phyloP scores from a whole-genome alignment of 2,888 invertebrate species.

The Trissolcus brochymenae region DNA sequence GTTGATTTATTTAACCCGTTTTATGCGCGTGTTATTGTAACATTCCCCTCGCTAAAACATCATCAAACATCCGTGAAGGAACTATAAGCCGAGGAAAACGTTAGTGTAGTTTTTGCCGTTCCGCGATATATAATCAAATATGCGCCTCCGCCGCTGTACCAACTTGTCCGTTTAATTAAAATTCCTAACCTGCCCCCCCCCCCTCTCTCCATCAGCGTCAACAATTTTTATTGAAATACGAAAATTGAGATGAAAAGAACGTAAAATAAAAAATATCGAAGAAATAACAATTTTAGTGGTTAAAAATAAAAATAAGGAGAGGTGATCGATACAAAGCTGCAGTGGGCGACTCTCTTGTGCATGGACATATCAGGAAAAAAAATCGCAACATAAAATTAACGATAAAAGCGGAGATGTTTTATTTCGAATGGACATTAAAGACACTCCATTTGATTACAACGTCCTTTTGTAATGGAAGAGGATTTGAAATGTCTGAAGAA shows the following conservation, averaged over 20 bases:
- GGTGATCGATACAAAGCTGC: no score
- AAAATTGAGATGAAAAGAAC: not conserved
- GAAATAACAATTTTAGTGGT: not conserved
- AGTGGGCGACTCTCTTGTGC: no score
- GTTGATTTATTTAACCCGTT: constrained; percentile 17
- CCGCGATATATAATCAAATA: constrained; percentile 26
- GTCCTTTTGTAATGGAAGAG: constrained; percentile 49
- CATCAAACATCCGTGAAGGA: constrained; percentile 13
- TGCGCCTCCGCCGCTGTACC: constrained; percentile 15
- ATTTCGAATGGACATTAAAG: constrained; percentile 47
- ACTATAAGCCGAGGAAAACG: constrained; percentile 24
- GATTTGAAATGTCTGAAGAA: constrained; percentile 48
- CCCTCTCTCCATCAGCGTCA: no score
- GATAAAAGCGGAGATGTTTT: constrained; percentile 29
- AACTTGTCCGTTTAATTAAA: constrained; percentile 41
- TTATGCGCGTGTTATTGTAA: constrained; percentile 16
- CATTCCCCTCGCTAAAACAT: constrained; percentile 31
- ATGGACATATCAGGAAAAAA: constrained; percentile 7
- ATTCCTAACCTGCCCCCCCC: constrained; percentile 9
- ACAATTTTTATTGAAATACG: not conserved
- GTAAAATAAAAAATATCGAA: not conserved
- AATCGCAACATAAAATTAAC: constrained; percentile 10
- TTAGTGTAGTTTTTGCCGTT: constrained; percentile 33
- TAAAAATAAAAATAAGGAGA: no score
- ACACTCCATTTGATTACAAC: constrained; percentile 50